Evolutionary conservation across 1,140 invertebrate genomes (phyloP).

Genomic region (Meloidogyne exigua): DNA sequence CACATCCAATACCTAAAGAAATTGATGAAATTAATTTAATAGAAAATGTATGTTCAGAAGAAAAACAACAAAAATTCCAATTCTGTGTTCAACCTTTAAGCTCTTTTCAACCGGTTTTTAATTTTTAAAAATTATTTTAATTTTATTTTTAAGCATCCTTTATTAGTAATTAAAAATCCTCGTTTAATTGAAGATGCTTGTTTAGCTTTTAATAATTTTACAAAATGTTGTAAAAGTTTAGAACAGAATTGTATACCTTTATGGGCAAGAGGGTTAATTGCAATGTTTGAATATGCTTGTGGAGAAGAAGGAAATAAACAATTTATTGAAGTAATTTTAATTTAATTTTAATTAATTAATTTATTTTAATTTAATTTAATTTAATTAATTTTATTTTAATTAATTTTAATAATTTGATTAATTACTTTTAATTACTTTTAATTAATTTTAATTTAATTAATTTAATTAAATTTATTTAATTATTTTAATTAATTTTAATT

Average conservation of each 20-base stretch:
- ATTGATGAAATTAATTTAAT: neutral
- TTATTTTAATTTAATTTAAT: too few relatives aligned
- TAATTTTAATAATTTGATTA: too few relatives aligned
- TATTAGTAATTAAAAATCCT: constrained; percentile 59
- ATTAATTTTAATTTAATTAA: neutral
- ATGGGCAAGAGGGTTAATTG: constrained; percentile 60
- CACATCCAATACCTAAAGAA: constrained; percentile 34
- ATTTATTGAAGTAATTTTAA: constrained; percentile 41
- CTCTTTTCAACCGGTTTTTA: constrained; percentile 50
- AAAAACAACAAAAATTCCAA: constrained; percentile 52
- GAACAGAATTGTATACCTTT: constrained; percentile 31
- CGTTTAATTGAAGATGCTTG: constrained; percentile 57
- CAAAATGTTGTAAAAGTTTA: constrained; percentile 41
- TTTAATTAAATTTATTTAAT: constrained; percentile 20
- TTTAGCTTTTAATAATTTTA: constrained; percentile 52
- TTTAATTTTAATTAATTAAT: neutral
- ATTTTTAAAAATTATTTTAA: neutral
- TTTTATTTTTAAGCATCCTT: constrained; percentile 37
- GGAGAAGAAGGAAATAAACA: constrained; percentile 42
- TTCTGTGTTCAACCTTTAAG: constrained; percentile 56
- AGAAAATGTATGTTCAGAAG: constrained; percentile 35
- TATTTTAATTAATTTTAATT: too few relatives aligned
- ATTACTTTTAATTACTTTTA: neutral
- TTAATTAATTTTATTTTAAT: too few relatives aligned
- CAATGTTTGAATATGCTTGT: constrained; percentile 61